A percentile compares a stretch with the other conserved stretches of the same genome.
phyloP scores from a whole-genome alignment of 2,113 vertebrate genomes.

The Eolophus roseicapilla region DNA sequence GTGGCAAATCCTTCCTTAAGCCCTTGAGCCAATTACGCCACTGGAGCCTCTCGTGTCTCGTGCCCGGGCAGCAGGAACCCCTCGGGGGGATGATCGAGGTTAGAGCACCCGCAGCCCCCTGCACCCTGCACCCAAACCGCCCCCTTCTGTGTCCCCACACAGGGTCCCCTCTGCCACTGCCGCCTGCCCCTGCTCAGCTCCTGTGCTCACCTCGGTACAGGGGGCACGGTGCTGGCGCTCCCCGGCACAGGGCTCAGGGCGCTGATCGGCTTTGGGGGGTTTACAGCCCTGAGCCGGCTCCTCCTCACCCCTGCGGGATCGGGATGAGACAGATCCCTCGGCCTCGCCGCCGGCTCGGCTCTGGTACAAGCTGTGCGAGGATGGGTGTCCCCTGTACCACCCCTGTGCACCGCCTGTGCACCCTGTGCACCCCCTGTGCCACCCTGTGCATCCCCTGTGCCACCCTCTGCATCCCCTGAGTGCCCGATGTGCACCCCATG shows the following conservation, averaged over 20 bases:
- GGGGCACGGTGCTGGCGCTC: accelerated
- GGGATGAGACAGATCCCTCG: neutral
- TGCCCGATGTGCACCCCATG: no score
- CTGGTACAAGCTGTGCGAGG: neutral
- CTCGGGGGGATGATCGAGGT: constrained; percentile 17
- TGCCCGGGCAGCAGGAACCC: neutral
- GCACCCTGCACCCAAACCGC: neutral
- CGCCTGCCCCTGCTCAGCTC: neutral
- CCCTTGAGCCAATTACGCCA: neutral
- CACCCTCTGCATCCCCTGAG: no score
- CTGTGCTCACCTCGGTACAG: accelerated
- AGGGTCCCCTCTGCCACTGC: neutral
- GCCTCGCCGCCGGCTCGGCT: neutral
- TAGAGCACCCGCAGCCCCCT: neutral
- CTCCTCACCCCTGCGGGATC: neutral
- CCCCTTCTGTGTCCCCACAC: neutral
- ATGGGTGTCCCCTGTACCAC: no score
- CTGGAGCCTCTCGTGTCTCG: neutral
- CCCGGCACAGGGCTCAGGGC: neutral
- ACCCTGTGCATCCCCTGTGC: no score
- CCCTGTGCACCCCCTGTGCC: neutral
- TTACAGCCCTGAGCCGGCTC: neutral
- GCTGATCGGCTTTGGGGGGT: neutral
- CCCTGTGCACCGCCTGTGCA: no score
- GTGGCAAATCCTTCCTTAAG: neutral